These are phyloP conservation scores for Listrodromus nycthemerus DNA, from an alignment of 2,888 invertebrate genomes.

Conservation along the genomic window DNA sequence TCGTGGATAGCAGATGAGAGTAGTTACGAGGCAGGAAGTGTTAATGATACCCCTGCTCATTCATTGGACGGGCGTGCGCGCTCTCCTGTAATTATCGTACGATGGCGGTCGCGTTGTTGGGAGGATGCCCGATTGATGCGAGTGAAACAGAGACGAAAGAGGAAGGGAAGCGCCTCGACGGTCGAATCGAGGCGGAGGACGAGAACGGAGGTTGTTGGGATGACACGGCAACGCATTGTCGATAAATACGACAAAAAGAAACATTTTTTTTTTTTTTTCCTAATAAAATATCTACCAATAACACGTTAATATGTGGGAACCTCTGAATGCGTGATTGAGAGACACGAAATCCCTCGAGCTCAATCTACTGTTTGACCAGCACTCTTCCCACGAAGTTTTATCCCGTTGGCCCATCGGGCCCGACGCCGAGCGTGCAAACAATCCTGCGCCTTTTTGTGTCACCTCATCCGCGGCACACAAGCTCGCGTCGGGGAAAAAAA, in stretches of 20 bases:
- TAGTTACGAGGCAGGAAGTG: constrained; percentile 84
- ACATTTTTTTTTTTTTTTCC: background rate
- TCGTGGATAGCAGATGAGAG: constrained; percentile 81
- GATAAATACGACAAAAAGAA: background rate
- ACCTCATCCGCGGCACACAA: constrained; percentile 38
- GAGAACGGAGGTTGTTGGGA: constrained; percentile 56
- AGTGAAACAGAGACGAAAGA: constrained; percentile 63
- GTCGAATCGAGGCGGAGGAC: constrained; percentile 44
- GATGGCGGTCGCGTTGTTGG: constrained; percentile 70
- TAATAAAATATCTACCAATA: no score
- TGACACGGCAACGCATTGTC: constrained; percentile 35
- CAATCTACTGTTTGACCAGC: constrained; percentile 76
- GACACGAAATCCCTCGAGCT: constrained; percentile 56
- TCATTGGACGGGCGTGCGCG: constrained; percentile 77
- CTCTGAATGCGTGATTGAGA: constrained; percentile 29
- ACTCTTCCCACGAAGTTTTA: constrained; percentile 73
- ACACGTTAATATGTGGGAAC: constrained; percentile 39
- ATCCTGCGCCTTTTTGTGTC: constrained; percentile 75
- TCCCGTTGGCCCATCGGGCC: constrained; percentile 72
- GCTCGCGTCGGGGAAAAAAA: constrained; percentile 28
- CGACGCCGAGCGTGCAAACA: constrained; percentile 75
- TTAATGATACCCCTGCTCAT: constrained; percentile 84
- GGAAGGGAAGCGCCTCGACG: constrained; percentile 70
- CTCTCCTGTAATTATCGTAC: constrained; percentile 83
- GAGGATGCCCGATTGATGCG: constrained; percentile 54